Evolutionary conservation across 2,113 vertebrate genomes (phyloP).

Genomic region (Gorsachius goisagi): DNA sequence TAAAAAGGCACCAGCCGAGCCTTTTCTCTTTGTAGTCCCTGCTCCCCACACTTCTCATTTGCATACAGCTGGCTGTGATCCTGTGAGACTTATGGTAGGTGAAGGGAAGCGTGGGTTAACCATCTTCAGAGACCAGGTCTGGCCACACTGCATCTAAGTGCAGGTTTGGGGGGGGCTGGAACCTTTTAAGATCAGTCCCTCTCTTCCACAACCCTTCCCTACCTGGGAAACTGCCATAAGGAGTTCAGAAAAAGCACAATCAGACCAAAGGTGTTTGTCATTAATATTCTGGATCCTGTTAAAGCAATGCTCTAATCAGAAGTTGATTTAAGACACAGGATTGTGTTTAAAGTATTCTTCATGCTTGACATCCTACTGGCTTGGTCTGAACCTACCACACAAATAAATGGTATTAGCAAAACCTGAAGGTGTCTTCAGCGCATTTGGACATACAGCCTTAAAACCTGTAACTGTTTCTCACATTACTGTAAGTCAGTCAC

Average conservation of each 20-base stretch:
- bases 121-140: neutral
- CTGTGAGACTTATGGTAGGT: neutral
- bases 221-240: neutral
- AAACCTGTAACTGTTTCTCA: neutral
- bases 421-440: neutral
- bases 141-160: neutral
- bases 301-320: neutral
- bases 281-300: neutral
- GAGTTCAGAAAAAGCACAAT: neutral
- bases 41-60: neutral
- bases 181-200: neutral
- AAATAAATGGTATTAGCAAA: neutral
- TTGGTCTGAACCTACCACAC: neutral
- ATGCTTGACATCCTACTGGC: neutral
- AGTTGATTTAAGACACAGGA: neutral
- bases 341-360: neutral
- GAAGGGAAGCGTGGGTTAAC: neutral
- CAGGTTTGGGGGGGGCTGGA: neutral
- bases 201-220: neutral
- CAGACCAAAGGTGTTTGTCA: neutral
- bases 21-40: neutral
- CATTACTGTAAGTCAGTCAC: neutral
- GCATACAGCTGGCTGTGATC: neutral
- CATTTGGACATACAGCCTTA: neutral
- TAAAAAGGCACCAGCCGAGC: neutral